Evolutionary conservation across 1,140 invertebrate genomes (phyloP), one percentile per base, ranked within the genome.

Genomic region (Papilio machaon): DNA sequence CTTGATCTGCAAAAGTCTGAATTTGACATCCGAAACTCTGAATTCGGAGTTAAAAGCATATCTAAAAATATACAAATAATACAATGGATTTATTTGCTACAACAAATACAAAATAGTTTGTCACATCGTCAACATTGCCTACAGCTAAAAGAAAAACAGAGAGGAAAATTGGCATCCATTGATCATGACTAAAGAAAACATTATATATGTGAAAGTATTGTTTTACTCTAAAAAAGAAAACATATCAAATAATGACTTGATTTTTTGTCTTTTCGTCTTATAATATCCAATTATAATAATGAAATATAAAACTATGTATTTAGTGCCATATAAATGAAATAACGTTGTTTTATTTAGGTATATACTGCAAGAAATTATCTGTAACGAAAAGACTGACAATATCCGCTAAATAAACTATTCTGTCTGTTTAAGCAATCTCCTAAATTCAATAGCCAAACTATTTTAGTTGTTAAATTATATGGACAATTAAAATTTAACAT

Each of bases 161-260:
- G 23, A 64, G 58, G 19, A 64, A 64, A 64, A 64, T 64, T 30
- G 60, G 23, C 60, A 64, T 64, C 60, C 60, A 2, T 64, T 15
- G 60, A 64, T 64, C 60, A 64, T 64, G 23, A 64, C 19, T 64
- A 64, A 30, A 10, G 10, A 19, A 58, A 64, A 64, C 60, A 64
- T 64, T 17, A 8, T 4, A 58, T 30, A 64, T 52, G 10, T 52
- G 19, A 64, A 64, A 30, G 19, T 64, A 30, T 23, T 30, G 23
- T 30, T 23, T 64, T 8, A 58, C 17, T n/a, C 15, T 17, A 54
- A 58, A 17, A 58, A 58, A 58, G 54, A n/a, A 7, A 58, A 58
- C n/a, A 58, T 17, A 7, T 17, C 52, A 52, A 52, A 52, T 52
- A 17, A 15, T 52, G 13, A 52, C 2, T 15, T 52, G 49, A 3